A percentile compares a stretch with the other conserved stretches of the same genome.
Evolutionary conservation across 1,140 invertebrate genomes (phyloP).

Genomic region (Apocrypta bakeri): DNA sequence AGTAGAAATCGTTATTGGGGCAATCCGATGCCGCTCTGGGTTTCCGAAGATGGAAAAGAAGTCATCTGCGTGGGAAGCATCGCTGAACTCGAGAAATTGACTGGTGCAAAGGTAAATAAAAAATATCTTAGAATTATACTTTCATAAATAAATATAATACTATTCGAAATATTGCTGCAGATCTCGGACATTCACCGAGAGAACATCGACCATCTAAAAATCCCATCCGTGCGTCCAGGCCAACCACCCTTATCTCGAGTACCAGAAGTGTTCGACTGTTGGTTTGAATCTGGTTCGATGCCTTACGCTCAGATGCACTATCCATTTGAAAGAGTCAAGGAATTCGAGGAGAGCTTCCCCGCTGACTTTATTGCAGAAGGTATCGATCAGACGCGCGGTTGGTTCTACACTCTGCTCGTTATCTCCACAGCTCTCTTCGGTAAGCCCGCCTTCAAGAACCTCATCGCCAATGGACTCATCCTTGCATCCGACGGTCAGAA

Average conservation of each 20-base stretch:
- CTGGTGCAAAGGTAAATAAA: conserved; percentile 78
- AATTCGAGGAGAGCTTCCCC: conserved; percentile 97
- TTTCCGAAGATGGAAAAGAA: conserved; percentile 95
- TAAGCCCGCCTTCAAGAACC: conserved; percentile 97
- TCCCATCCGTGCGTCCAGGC: conserved; percentile 91
- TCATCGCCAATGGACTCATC: conserved; percentile 96
- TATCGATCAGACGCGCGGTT: conserved; percentile 98
- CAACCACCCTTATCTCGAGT: conserved; percentile 89
- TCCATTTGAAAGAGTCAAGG: conserved; percentile 93
- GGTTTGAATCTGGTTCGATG: conserved; percentile 99
- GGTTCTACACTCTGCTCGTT: conserved; percentile 98
- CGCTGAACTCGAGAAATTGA: conserved; percentile 89
- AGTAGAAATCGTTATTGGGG: conserved; percentile 99
- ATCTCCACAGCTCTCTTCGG: conserved; percentile 97
- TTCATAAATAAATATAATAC: neutral
- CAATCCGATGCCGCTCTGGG: conserved; percentile 98
- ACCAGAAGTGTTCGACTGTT: conserved; percentile 98
- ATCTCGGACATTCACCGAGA: conserved; percentile 96
- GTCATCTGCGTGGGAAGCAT: conserved; percentile 96
- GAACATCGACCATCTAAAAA: conserved; percentile 93
- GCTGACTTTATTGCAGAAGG: conserved; percentile 99
- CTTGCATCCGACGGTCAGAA: conserved; percentile 98
- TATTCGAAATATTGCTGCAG: neutral
- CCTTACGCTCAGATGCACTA: conserved; percentile 98
- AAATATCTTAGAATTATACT: too few species aligned